These are phyloP conservation scores for Cavia porcellus DNA, from an alignment of 2,113 vertebrate genomes.

Conservation along the genomic window DNA sequence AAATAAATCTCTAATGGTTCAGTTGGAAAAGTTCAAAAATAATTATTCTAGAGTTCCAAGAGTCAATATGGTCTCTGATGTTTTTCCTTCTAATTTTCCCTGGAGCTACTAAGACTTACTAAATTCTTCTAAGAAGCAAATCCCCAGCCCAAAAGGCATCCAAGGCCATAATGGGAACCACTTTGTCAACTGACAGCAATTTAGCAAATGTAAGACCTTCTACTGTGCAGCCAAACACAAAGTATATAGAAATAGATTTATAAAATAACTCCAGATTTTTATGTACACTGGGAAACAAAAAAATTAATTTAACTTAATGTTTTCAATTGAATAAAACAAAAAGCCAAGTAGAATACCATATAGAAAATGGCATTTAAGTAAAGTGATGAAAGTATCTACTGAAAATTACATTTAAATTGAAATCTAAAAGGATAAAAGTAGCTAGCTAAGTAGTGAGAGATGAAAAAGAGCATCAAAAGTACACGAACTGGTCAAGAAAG, in stretches of 20 bases:
- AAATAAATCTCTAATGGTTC: conserved; percentile 72
- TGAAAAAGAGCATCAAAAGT: background rate
- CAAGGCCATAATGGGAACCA: background rate
- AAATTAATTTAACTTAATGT: background rate
- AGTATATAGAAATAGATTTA: conserved; percentile 8
- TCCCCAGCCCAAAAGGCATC: background rate
- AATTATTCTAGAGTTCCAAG: conserved; percentile 61
- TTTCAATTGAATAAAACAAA: conserved; percentile 46
- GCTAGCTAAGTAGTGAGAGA: background rate
- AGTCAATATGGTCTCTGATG: background rate
- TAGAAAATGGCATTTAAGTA: background rate
- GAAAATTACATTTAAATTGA: background rate
- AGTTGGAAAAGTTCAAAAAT: conserved; percentile 67
- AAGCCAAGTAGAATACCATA: background rate
- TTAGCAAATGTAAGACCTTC: background rate
- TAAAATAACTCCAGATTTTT: background rate
- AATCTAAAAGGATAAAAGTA: background rate
- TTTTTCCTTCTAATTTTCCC: background rate
- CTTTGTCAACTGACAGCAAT: background rate
- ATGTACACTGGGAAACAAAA: background rate
- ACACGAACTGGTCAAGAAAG: background rate
- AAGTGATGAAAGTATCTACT: background rate
- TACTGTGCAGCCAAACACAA: background rate
- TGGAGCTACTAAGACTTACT: conserved; percentile 23
- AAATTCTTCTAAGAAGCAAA: conserved; percentile 48